A percentile compares a stretch with the other conserved stretches of the same genome.
Conservation (phyloP, 1,140 invertebrate species). For the Zaprionus davidi region DNA sequence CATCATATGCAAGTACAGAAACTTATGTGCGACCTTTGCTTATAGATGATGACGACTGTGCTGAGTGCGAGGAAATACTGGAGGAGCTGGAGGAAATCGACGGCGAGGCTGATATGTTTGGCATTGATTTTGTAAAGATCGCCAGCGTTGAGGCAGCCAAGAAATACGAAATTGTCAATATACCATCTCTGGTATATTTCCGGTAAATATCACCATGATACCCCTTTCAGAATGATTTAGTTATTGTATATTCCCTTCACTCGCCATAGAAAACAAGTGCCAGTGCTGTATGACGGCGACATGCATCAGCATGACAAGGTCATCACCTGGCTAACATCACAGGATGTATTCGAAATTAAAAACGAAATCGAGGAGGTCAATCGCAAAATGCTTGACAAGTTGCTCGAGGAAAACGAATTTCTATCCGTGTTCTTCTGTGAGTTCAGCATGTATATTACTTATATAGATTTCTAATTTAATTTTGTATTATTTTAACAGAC, state of each 20-base stretch:
- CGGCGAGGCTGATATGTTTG: slow-evolving; percentile 95
- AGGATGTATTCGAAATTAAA: slow-evolving; percentile 97
- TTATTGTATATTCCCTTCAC: not conserved
- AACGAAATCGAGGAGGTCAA: slow-evolving; percentile 99
- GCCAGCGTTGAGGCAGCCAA: slow-evolving; percentile 92
- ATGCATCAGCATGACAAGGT: slow-evolving; percentile 93
- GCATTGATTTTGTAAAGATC: slow-evolving; percentile 97
- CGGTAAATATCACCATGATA: slow-evolving; percentile 75
- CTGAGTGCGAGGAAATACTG: slow-evolving; percentile 94
- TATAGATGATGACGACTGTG: slow-evolving; percentile 94
- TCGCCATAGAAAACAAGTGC: slow-evolving; percentile 89
- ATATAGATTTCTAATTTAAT: not conserved
- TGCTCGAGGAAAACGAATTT: slow-evolving; percentile 97
- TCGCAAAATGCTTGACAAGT: slow-evolving; percentile 96
- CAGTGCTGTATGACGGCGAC: slow-evolving; percentile 96
- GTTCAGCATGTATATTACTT: slow-evolving; percentile 73
- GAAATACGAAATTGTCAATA: slow-evolving; percentile 92
- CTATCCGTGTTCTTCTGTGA: slow-evolving; percentile 98
- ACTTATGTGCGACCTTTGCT: slow-evolving; percentile 8
- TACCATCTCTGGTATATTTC: slow-evolving; percentile 95
- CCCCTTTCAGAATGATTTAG: too few relatives aligned
- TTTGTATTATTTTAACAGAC: slow-evolving; percentile 85
- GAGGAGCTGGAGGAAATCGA: slow-evolving; percentile 96
- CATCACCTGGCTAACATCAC: slow-evolving; percentile 94
- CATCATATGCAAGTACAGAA: too few relatives aligned